Base-by-base conservation (phyloP, 1,140 invertebrate species). In the Eumeta japonica region DNA sequence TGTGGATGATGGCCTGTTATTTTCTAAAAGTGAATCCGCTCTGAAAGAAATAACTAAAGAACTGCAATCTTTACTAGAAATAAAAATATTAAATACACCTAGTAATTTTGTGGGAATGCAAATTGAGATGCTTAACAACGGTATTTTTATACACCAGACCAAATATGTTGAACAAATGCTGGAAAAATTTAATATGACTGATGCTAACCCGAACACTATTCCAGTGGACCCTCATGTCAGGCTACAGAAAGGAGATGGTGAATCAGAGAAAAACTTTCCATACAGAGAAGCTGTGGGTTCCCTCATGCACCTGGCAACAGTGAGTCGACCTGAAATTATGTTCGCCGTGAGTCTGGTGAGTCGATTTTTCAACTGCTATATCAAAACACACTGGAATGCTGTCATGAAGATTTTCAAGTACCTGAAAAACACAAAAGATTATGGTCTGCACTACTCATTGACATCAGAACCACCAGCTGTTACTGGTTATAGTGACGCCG, bases 1-100 rank as follows among this genome's bases (percentile, higher is more conserved):
- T 61, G 73, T 79, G 9, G 76, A 79, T 52, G 75, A 79, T 56
- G 67, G 64, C n/a, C 33, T 75, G 0, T 29, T 71, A 13, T 42
- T 58, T 15, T 48, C 48, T 12, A 36, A 17, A 13, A 35, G 24
- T 16, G 11, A 43, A 33, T 20, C 46, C 1, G 35, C 45, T 14
- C n/a, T n/a, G 44, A 37, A 31, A 53, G 50, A 30, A 15, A 36
- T 45, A 45, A 57, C 5, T 7, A 34, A 47, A 55, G 57, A 48
- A 45, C 56, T 49, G 37, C 36, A 18, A 39, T 38, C 28, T 18
- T 41, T 27, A 4, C 45, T 51, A 45, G 46, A 51, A 33, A 14
- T 47, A 2, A 47, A 39, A 36, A 29, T 27, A 18, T 47, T n/a
- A n/a, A n/a, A 24, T 18, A 5, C 12, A 34, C 37, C 20, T 3